Evolutionary conservation across 1,140 invertebrate species (phyloP).

Genomic region (Stenopsyche tienmushanensis): DNA sequence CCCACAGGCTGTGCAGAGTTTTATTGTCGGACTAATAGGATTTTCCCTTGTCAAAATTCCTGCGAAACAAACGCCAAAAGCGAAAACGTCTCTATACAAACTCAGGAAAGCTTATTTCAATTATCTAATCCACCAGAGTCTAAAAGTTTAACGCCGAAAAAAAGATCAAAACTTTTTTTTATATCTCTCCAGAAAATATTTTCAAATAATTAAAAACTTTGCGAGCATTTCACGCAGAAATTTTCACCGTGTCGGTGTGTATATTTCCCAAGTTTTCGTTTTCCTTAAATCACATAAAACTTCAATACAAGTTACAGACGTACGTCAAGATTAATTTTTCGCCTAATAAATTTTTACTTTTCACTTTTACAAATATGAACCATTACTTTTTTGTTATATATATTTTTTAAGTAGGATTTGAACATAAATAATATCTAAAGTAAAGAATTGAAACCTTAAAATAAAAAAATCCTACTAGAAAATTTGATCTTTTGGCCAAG

Average conservation of each 20-base stretch:
- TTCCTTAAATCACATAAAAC: too few relatives aligned
- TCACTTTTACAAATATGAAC: too few relatives aligned
- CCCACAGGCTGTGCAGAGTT: neutral
- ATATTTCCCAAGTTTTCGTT: too few relatives aligned
- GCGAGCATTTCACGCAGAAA: constrained; percentile 1
- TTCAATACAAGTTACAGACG: too few relatives aligned
- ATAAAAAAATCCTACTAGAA: too few relatives aligned
- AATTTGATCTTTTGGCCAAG: too few relatives aligned
- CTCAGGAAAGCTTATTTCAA: constrained; percentile 23
- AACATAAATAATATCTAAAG: too few relatives aligned
- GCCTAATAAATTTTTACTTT: too few relatives aligned
- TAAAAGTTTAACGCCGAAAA: constrained; percentile 2
- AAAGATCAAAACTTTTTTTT: constrained; percentile 22
- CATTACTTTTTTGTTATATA: too few relatives aligned
- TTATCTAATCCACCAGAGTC: constrained; percentile 19
- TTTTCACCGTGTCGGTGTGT: neutral
- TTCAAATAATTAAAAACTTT: constrained; percentile 16
- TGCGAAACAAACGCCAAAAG: neutral
- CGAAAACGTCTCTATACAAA: constrained; percentile 7
- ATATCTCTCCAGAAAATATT: constrained; percentile 4
- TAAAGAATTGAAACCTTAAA: too few relatives aligned
- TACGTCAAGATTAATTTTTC: too few relatives aligned
- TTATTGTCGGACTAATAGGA: neutral
- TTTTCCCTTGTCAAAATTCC: neutral
- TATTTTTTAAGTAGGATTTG: too few relatives aligned